phyloP scores from a whole-genome alignment of 23 tunicate species.

The Trididemnum miniatum region DNA sequence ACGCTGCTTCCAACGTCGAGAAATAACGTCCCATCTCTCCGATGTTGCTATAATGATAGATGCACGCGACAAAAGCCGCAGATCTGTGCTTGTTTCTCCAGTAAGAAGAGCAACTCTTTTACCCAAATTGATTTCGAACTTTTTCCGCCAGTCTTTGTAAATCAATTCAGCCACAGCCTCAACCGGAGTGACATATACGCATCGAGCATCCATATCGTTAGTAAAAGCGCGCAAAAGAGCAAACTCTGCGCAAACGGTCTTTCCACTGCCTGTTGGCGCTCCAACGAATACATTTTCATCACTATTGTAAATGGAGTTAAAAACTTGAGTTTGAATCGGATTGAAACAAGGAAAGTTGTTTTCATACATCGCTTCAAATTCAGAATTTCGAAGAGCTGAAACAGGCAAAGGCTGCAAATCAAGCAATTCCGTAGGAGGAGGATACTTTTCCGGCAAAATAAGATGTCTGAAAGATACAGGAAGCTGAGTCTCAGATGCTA shows the following conservation, averaged over 20 bases:
- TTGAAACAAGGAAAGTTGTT: constrained; percentile 84
- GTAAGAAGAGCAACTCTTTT: constrained; percentile 77
- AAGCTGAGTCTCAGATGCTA: constrained; percentile 89
- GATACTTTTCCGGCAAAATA: constrained; percentile 94
- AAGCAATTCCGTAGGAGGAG: constrained; percentile 94
- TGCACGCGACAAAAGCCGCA: constrained; percentile 70
- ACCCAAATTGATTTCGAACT: constrained; percentile 68
- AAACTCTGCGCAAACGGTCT: constrained; percentile 96
- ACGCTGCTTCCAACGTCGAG: constrained; percentile 97
- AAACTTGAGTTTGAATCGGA: constrained; percentile 98
- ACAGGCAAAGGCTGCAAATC: constrained; percentile 98
- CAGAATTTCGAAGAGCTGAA: constrained; percentile 83
- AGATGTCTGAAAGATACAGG: constrained; percentile 98
- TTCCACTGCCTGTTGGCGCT: constrained; percentile 98
- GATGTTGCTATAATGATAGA: constrained; percentile 88
- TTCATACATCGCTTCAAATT: constrained; percentile 83
- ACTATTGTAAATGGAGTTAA: constrained; percentile 91
- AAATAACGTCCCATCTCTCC: constrained; percentile 98
- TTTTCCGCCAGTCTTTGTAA: constrained; percentile 90
- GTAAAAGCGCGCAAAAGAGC: constrained; percentile 79
- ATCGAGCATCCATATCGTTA: constrained; percentile 60
- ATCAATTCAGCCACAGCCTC: constrained; percentile 83
- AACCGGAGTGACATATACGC: constrained; percentile 91
- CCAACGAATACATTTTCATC: constrained; percentile 94
- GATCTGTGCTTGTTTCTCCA: constrained; percentile 96